A percentile compares a stretch with the other conserved stretches of the same genome.
phyloP scores from a whole-genome alignment of 23 tunicate species.

The Styela clava region DNA sequence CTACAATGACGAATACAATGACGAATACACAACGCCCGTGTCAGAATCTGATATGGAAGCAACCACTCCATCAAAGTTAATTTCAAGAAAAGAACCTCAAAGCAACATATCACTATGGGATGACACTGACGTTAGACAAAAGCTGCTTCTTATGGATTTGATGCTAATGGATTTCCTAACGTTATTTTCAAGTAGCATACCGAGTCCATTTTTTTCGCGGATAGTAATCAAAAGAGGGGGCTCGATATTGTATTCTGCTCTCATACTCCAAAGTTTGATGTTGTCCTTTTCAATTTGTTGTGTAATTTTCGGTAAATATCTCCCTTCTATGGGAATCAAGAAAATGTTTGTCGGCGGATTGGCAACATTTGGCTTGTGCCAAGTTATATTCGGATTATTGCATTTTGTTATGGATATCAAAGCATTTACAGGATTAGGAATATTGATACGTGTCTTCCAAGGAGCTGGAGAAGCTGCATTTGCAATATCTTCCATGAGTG shows the following conservation, averaged over 20 bases:
- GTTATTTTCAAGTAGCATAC: neutral
- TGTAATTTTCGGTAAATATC: constrained; percentile 11
- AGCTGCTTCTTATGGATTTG: neutral
- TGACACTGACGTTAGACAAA: constrained; percentile 11
- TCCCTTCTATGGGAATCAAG: neutral
- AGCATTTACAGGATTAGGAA: constrained; percentile 1
- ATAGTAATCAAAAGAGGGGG: constrained; percentile 26
- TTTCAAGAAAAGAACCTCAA: neutral
- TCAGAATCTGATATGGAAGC: no score
- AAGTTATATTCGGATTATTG: constrained; percentile 14
- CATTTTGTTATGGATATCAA: neutral
- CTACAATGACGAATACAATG: neutral
- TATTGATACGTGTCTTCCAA: neutral
- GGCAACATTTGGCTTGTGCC: constrained; percentile 2
- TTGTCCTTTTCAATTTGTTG: neutral
- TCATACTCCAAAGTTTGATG: constrained; percentile 11
- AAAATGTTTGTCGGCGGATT: constrained; percentile 5
- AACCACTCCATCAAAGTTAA: neutral
- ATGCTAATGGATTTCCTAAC: neutral
- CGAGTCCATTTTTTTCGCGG: constrained; percentile 19
- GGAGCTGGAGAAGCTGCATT: constrained; percentile 21
- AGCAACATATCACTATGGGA: constrained; percentile 11
- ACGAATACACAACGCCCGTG: no score
- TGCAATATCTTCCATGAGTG: constrained; percentile 10
- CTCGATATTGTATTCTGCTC: neutral